Evolutionary conservation across 2,797 vertebrate species (phyloP).

Genomic region (Urosaurus nigricauda): DNA sequence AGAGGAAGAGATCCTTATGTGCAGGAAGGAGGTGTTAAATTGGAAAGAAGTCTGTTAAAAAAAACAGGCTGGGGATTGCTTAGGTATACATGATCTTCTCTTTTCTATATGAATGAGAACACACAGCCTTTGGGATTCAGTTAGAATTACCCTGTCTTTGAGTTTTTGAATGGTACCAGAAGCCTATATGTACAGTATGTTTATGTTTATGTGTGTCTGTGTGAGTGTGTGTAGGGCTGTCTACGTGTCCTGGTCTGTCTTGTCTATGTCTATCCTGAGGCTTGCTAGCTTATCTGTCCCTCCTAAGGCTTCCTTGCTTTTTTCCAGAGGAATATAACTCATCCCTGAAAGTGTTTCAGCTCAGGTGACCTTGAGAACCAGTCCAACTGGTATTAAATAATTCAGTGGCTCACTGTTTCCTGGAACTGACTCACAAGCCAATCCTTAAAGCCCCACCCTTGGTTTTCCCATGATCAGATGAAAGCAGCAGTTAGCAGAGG

Average conservation of each 20-base stretch:
- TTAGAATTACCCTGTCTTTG: neutral
- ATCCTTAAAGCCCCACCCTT: neutral
- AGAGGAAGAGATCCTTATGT: neutral
- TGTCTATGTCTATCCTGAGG: neutral
- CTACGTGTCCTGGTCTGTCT: too few relatives aligned
- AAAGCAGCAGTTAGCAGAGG: neutral
- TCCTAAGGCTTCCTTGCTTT: neutral
- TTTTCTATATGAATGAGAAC: neutral
- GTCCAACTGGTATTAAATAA: neutral
- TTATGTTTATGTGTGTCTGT: too few relatives aligned
- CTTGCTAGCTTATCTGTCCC: neutral
- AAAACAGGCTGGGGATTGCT: neutral
- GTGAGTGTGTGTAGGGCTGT: neutral
- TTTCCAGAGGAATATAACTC: neutral
- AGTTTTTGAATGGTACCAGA: neutral
- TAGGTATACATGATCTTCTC: neutral
- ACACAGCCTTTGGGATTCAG: neutral
- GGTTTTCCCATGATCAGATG: neutral
- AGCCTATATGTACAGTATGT: neutral
- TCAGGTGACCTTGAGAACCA: constrained; percentile 3
- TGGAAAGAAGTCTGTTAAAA: neutral
- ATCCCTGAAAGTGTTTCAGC: neutral
- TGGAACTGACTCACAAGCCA: constrained; percentile 16
- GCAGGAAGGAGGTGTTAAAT: neutral
- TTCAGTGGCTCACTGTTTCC: constrained; percentile 13